Percentiles rank a stretch among this genome's conserved stretches.
phyloP scores from a whole-genome alignment of 2,113 vertebrate species.

The Leuciscus idus region DNA sequence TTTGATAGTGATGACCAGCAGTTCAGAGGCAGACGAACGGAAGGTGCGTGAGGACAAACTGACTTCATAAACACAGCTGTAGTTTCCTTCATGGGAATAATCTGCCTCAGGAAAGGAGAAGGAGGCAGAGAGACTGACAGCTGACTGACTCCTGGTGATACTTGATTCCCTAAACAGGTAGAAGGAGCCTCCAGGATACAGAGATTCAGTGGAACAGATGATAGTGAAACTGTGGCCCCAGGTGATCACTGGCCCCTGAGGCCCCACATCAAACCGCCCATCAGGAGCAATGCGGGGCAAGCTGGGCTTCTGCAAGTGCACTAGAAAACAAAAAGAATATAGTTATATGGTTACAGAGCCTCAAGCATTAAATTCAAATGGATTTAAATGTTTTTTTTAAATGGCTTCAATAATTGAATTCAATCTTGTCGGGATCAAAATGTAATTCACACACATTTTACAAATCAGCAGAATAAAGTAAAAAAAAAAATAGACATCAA shows the following conservation, averaged over 20 bases:
- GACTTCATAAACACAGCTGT: constrained; percentile 39
- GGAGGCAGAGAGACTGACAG: constrained; percentile 20
- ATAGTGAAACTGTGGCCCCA: constrained; percentile 48
- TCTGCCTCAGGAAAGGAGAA: constrained; percentile 49
- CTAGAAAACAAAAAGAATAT: constrained; percentile 7
- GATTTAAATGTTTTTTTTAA: not conserved
- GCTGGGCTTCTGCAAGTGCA: constrained; percentile 37
- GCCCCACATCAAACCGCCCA: not conserved
- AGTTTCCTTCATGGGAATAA: constrained; percentile 10
- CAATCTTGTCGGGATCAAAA: too few species aligned
- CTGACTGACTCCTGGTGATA: constrained; percentile 19
- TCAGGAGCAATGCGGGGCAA: constrained; percentile 26
- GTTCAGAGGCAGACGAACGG: not conserved
- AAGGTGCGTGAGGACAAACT: constrained; percentile 41
- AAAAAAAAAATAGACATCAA: too few species aligned
- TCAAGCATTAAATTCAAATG: not conserved
- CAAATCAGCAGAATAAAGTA: too few species aligned
- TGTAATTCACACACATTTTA: too few species aligned
- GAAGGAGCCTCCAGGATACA: constrained; percentile 51
- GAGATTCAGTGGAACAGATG: constrained; percentile 54
- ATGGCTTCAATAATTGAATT: not conserved
- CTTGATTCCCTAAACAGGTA: constrained; percentile 34
- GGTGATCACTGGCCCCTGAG: constrained; percentile 34
- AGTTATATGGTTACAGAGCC: not conserved
- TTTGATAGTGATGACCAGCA: constrained; percentile 11